Evolutionary conservation across 2,888 invertebrate species (phyloP), one percentile per base, ranked within the genome.

Genomic region (Brachynemurus nebulosus): DNA sequence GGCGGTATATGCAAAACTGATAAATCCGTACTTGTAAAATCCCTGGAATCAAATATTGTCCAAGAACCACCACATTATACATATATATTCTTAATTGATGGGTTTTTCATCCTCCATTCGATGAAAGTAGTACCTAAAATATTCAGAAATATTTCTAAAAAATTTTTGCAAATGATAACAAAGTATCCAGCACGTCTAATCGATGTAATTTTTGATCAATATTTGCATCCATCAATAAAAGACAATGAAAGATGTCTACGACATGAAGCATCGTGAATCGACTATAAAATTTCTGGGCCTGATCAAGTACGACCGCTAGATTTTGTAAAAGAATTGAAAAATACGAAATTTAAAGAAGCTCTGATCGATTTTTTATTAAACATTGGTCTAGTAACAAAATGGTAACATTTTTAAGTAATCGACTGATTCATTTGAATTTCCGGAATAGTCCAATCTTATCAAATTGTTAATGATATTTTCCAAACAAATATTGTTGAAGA

Each of bases 81-180:
- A 20, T 42, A 48, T 41, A 38, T 50, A 8, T 48, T 53, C 35
- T 35, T 53, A 17, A 46, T 53, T 42, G 53, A 53, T 50, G 54
- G 52, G 8, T 54, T 54, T 42, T 51, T 50, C 27, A 30, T 54
- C 9, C 44, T 54, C 1, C 51, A 55, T 47, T 42, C 50, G 0
- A 51, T 53, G 48, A 50, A 50, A 51, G 46, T 52, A 37, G 45
- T 49, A 0, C 48, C 48, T 9, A 48, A 41, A 47, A 51, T 42
- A 16, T 47, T 48, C 21, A 20, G 39, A n/a, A 20, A 20, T 39
- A 39, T 39, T 20, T 39, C 39, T 2, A 39, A 39, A 4, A 51
- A 50, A 47, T 21, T 51, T 14, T 19, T 49, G 9, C 50, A 48
- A 50, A 48, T 48, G 40, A 21, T 50, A 38, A 25, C 39, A 4